Percentiles rank a stretch among this genome's conserved stretches.
These are phyloP conservation scores for Ia io DNA, from an alignment of 2,113 vertebrate species.

Conservation along the genomic window DNA sequence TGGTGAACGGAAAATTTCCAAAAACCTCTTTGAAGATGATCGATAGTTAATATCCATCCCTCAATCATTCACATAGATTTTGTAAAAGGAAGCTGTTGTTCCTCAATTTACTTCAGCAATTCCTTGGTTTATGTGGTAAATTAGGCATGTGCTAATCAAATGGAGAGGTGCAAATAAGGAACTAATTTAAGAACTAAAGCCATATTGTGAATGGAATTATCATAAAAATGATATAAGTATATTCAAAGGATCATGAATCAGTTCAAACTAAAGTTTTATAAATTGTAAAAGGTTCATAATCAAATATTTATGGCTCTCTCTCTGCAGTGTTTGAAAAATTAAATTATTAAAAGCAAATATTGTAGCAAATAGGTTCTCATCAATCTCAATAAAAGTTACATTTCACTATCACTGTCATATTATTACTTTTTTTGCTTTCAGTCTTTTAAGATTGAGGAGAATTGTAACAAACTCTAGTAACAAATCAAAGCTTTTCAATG, in stretches of 20 bases:
- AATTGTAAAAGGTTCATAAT: constrained; percentile 78
- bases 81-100: constrained; percentile 58
- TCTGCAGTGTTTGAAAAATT: constrained; percentile 84
- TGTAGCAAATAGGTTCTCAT: constrained; percentile 85
- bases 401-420: constrained; percentile 82
- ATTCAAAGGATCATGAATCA: constrained; percentile 59
- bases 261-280: constrained; percentile 70
- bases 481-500: constrained; percentile 82
- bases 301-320: constrained; percentile 83
- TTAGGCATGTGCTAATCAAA: constrained; percentile 50
- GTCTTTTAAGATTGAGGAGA: constrained; percentile 81
- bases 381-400: constrained; percentile 86
- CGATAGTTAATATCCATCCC: constrained; percentile 18
- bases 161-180: constrained; percentile 59
- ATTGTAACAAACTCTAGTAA: constrained; percentile 78
- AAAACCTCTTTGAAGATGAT: constrained; percentile 50
- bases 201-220: constrained; percentile 51
- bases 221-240: constrained; percentile 57
- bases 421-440: constrained; percentile 83
- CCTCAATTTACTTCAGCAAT: constrained; percentile 51
- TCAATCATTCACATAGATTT: constrained; percentile 53
- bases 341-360: constrained; percentile 91
- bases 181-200: constrained; percentile 51
- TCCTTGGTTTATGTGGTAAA: constrained; percentile 40
- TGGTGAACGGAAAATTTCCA: not conserved